Conservation (phyloP, 2,888 invertebrate species). For the Hydrotaea cyrtoneurina region DNA sequence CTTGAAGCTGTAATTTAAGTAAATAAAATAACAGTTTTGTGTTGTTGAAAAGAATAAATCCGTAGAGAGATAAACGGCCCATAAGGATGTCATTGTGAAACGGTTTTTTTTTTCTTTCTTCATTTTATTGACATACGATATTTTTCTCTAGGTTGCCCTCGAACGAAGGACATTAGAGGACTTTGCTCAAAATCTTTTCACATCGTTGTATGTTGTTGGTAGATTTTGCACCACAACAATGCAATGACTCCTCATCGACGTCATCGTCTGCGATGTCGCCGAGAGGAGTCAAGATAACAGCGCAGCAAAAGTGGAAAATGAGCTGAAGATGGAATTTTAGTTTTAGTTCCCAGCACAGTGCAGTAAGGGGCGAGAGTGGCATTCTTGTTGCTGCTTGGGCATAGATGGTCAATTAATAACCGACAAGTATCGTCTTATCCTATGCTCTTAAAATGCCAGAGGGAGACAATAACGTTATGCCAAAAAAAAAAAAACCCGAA, state of each 20-base stretch:
- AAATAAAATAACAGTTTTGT: slow-evolving; percentile 35
- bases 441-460: slow-evolving; percentile 57
- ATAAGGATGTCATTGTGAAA: slow-evolving; percentile 25
- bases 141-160: slow-evolving; percentile 31
- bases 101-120: too few species aligned
- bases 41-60: background rate
- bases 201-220: slow-evolving; percentile 33
- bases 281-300: slow-evolving; percentile 47
- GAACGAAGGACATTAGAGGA: background rate
- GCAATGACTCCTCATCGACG: background rate
- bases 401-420: slow-evolving; percentile 65
- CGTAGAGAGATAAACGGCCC: slow-evolving; percentile 26
- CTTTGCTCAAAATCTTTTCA: slow-evolving; percentile 28
- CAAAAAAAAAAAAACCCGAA: slow-evolving; percentile 29
- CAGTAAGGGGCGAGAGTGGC: background rate
- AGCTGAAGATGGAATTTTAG: slow-evolving; percentile 12
- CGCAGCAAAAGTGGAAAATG: slow-evolving; percentile 22
- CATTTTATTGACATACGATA: slow-evolving; percentile 59
- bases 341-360: slow-evolving; percentile 46
- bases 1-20: slow-evolving; percentile 13
- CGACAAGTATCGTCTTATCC: slow-evolving; percentile 46
- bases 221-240: slow-evolving; percentile 44
- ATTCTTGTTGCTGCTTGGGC: slow-evolving; percentile 6
- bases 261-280: too few species aligned
- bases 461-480: slow-evolving; percentile 56